Base-by-base conservation (phyloP, 2,888 invertebrate species). In the Hypomecis punctinalis region DNA sequence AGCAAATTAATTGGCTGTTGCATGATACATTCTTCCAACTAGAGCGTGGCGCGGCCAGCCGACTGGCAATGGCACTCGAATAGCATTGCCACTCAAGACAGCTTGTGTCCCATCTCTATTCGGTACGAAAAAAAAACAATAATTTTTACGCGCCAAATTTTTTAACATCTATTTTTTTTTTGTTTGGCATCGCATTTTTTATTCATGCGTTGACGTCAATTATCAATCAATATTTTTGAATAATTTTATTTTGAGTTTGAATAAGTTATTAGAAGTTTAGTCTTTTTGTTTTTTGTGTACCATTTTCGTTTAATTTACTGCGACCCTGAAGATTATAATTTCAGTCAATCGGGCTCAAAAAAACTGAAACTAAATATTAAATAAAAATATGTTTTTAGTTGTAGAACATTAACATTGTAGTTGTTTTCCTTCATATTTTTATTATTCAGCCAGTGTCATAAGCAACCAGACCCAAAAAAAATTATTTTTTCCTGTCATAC, bases 21-120 rank as follows among this genome's bases (percentile, higher is more conserved):
- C 90, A 88, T 89, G 88, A 88, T 88, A 90, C 91, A 88, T 87
- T 88, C 91, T 86, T 85, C 84, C 88, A 89, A 90, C 82, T 89
- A 86, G 91, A 91, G 90, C 91, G 90, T 88, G 80, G 81, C 77
- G 79, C 71, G 78, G 80, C 79, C 77, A 76, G 79, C 82, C 75
- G 5, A 49, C 35, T 39, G 11, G 23, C 23, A 23, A 23, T 23
- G 23, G 74, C 80, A 68, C 53, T 62, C 46, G 40, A 35, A 53
- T 40, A 51, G 76, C 66, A 69, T 84, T 80, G 76, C 83, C 90
- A 81, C 80, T 85, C 88, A 85, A 84, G 82, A 84, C 76, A 83
- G 84, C 73, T 87, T 87, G 87, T 81, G 80, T 79, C 79, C 66
- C 60, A 69, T 67, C 11, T 11, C n/a, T 72, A 72, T 40, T 58